Base-by-base conservation (phyloP, 1,140 invertebrate genomes). In the Aradophagus sp. region DNA sequence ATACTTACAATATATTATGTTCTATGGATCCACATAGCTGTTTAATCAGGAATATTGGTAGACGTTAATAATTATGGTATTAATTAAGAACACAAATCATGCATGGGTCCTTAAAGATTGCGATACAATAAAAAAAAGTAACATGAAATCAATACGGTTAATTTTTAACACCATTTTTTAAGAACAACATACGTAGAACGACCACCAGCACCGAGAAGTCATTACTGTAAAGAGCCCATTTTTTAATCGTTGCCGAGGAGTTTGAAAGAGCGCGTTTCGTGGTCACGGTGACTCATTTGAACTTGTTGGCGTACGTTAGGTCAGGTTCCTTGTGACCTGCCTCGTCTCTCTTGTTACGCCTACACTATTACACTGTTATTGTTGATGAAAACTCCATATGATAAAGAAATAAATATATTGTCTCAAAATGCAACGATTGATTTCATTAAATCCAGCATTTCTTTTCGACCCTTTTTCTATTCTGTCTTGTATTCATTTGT, bases 381-480 rank as follows among this genome's bases (percentile, higher is more conserved):
- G 84, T 84, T 84, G 80, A 83, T 80, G 77, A 84, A 82, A 84
- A 80, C 81, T 85, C 82, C 79, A 79, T 82, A 85, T 81, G 81
- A 82, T 80, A 80, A 85, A 82, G 75, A 84, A 85, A 84, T 84
- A 84, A 85, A 84, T 85, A 84, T 85, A 85, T 85, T 84, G 77
- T 84, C 84, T 84, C 76, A 83, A 83, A 77, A 62, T 61, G 55
- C 38, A 23, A 27, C 11, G 20, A 1, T 23, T 36, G 11, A 2
- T 38, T 50, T 50, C 8, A 50, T 50, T 48, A 6, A n/a, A 13
- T 2, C 13, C 13, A 32, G 31, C 31, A 2, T 2, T 13, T 10
- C 10, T 10, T 32, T 13, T 10, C 13, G 5, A 27, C 6, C n/a
- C 31, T 13, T 23, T 5, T 23, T 23, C 20, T 23, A 5, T 23